A percentile compares a stretch with the other conserved stretches of the same genome.
These are phyloP conservation scores for Campaea margaritaria DNA, from an alignment of 2,888 invertebrate genomes.

Conservation along the genomic window DNA sequence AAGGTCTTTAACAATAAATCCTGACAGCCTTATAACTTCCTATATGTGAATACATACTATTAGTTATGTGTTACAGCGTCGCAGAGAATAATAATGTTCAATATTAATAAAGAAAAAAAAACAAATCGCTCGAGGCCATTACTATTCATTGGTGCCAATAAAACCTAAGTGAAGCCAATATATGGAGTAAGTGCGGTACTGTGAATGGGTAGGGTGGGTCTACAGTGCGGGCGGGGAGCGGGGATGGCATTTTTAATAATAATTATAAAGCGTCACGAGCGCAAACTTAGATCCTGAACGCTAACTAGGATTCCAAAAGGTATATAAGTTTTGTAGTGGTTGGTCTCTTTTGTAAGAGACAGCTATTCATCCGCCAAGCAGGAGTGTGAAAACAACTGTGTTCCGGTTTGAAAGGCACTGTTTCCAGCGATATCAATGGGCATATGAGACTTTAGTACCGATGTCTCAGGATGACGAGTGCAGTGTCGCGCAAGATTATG, in stretches of 20 bases:
- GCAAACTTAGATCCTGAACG: too few species aligned
- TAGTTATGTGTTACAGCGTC: constrained; percentile 1
- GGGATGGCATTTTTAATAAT: neutral
- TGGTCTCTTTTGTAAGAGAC: too few species aligned
- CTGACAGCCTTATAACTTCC: neutral
- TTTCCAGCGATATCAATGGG: too few species aligned
- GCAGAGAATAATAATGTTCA: constrained; percentile 16
- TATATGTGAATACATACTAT: neutral
- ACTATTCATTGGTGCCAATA: constrained; percentile 42
- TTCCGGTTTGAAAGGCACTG: too few species aligned
- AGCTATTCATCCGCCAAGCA: too few species aligned
- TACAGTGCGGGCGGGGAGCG: constrained; percentile 14
- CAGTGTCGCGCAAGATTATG: too few species aligned
- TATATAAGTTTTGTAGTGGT: too few species aligned
- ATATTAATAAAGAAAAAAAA: constrained; percentile 37
- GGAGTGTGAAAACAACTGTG: too few species aligned
- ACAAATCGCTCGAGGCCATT: constrained; percentile 32
- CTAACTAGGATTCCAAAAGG: too few species aligned
- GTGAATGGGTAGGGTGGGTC: constrained; percentile 22
- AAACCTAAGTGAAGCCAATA: constrained; percentile 42
- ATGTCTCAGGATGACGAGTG: too few species aligned
- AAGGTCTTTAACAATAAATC: constrained; percentile 5
- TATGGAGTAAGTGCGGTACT: constrained; percentile 36
- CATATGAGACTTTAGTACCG: too few species aligned
- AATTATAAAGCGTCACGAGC: too few species aligned